Base-by-base conservation (phyloP, 2,888 invertebrate species). In the Argyra leucocephala region DNA sequence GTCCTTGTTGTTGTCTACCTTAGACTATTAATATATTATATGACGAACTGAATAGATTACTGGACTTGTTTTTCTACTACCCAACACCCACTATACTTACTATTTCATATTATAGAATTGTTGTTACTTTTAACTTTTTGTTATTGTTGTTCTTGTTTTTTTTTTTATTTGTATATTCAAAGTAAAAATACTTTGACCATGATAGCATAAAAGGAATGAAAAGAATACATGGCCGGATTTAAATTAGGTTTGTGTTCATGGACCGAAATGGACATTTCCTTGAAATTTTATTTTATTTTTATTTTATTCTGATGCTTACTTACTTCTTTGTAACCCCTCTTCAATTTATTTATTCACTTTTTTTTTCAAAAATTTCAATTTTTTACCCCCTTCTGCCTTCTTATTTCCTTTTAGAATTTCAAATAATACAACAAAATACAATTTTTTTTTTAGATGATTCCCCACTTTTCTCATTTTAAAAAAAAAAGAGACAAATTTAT, bases 151-250 rank as follows among this genome's bases (percentile, higher is more conserved):
- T 26, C 7, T 37, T 37, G 6, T 37, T 37, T 37, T 37, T 37
- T 37, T 37, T 37, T 10, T 12, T 9, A 10, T 37, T 37, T 37
- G 5, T 48, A 48, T 48, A 48, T 48, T 48, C 48, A 48, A 48
- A 48, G 48, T 48, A 48, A 48, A 48, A 48, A 48, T 48, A 48
- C 48, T 48, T 48, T 48, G 48, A 48, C 48, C n/a, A 48, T n/a
- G 18, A 5, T 15, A 48, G 48, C 9, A 48, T 48, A 48, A 2
- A 48, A 48, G 2, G 48, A 48, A 48, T 48, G 48, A 48, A 48
- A 48, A 48, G 48, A 48, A 48, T 48, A 48, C n/a, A n/a, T 18
- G 48, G 48, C 48, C 48, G 48, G 48, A 48, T 48, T 48, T 48
- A 48, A 48, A 48, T 48, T 48, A 48, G 48, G 48, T 48, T 48